Percentiles rank a stretch among this genome's conserved stretches.
These are phyloP conservation scores for Epinephelus fuscoguttatus DNA, from an alignment of 2,113 vertebrate genomes.

Conservation along the genomic window DNA sequence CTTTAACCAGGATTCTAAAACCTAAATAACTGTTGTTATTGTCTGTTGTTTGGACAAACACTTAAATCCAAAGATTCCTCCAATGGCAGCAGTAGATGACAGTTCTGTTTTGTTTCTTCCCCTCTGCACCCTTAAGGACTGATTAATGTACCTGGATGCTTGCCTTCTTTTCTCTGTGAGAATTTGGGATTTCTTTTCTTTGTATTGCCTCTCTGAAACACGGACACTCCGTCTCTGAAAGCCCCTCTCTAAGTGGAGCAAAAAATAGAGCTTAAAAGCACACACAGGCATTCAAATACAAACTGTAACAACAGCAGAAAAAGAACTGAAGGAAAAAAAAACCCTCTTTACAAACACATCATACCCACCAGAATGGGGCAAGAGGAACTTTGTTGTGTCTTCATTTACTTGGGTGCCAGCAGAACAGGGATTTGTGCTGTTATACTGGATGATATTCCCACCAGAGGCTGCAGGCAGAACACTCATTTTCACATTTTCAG, in stretches of 20 bases:
- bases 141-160: conserved; percentile 28
- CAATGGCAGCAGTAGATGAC: neutral
- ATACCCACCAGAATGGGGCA: neutral
- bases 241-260: conserved; percentile 26
- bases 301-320: neutral
- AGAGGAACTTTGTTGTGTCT: conserved; percentile 20
- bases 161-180: conserved; percentile 7
- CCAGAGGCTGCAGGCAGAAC: conserved; percentile 23
- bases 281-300: conserved; percentile 3
- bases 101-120: neutral
- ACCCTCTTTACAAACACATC: conserved; percentile 21
- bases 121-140: conserved; percentile 23
- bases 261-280: conserved; percentile 35
- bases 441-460: conserved; percentile 32
- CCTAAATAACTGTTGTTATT: neutral
- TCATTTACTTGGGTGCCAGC: conserved; percentile 35
- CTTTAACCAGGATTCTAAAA: neutral
- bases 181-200: conserved; percentile 24
- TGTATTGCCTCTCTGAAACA: conserved; percentile 24
- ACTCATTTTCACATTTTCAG: conserved; percentile 51
- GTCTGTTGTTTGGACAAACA: conserved; percentile 6
- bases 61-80: conserved; percentile 7
- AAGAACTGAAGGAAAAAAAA: neutral
- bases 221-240: conserved; percentile 33
- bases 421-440: conserved; percentile 42